A percentile compares a stretch with the other conserved stretches of the same genome.
Conservation (phyloP, 2,113 vertebrate species). For the Coptodon rendalli region DNA sequence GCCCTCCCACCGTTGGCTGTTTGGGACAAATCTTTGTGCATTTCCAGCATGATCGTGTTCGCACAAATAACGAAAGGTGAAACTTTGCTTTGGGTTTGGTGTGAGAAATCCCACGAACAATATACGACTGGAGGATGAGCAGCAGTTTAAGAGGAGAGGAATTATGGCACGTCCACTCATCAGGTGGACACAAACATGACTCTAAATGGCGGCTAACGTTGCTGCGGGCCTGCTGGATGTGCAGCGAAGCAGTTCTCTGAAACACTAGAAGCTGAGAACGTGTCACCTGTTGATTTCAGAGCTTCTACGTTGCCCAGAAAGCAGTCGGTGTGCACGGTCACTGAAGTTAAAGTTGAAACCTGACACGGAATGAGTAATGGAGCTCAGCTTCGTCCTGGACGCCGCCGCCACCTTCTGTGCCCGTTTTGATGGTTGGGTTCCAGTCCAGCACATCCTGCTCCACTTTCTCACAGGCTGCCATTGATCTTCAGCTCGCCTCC, state of each 20-base stretch:
- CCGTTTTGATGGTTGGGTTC: neutral
- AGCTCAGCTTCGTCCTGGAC: neutral
- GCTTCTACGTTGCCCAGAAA: neutral
- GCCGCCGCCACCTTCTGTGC: neutral
- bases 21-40: neutral
- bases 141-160: neutral
- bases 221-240: neutral
- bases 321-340: accelerated
- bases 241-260: neutral
- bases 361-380: neutral
- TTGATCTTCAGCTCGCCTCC: neutral
- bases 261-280: neutral
- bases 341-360: neutral
- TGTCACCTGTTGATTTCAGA: neutral
- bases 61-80: neutral
- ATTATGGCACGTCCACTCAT: neutral
- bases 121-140: neutral
- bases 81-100: neutral
- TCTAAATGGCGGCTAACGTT: neutral
- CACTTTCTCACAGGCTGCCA: neutral
- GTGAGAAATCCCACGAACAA: neutral
- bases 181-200: neutral
- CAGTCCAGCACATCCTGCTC: neutral
- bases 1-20: neutral
- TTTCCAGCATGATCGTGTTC: neutral